Evolutionary conservation across 92 coral and sea anemone species (phyloP).

Genomic region (Zoanthus gigantus): DNA sequence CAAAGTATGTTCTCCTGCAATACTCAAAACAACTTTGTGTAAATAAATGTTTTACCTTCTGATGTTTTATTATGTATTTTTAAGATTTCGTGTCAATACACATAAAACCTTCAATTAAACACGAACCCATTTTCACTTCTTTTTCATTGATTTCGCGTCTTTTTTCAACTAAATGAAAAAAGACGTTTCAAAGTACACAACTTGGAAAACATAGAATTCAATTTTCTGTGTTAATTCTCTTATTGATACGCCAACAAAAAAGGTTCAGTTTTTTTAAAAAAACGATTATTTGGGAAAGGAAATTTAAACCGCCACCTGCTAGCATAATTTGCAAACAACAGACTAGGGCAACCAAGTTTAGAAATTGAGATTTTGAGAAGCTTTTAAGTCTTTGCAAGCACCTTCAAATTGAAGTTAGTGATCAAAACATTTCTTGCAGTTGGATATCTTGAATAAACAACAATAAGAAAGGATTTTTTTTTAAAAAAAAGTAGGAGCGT

Average conservation of each 20-base stretch:
- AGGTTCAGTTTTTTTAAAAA: neutral
- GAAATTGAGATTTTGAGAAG: neutral
- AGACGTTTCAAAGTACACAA: neutral
- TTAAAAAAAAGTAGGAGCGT: neutral
- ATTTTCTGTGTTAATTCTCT: neutral
- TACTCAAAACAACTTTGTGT: neutral
- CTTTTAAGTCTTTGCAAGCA: neutral
- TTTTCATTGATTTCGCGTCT: neutral
- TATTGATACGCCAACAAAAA: slow-evolving; percentile 32
- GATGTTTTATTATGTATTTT: too few relatives aligned
- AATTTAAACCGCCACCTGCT: slow-evolving; percentile 22
- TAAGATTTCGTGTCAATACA: too few relatives aligned
- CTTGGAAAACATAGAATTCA: neutral
- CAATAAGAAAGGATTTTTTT: neutral
- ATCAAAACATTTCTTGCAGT: neutral
- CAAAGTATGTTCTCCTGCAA: neutral
- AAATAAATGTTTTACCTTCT: too few relatives aligned
- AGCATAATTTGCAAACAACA: neutral
- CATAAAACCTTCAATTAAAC: neutral
- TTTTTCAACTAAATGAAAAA: neutral
- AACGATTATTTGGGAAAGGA: slow-evolving; percentile 15
- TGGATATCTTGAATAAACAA: neutral
- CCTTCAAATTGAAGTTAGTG: neutral
- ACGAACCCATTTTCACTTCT: neutral
- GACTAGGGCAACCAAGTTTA: neutral